Conservation (phyloP, 1,140 invertebrate genomes). For the Ptiloglossa arizonensis region DNA sequence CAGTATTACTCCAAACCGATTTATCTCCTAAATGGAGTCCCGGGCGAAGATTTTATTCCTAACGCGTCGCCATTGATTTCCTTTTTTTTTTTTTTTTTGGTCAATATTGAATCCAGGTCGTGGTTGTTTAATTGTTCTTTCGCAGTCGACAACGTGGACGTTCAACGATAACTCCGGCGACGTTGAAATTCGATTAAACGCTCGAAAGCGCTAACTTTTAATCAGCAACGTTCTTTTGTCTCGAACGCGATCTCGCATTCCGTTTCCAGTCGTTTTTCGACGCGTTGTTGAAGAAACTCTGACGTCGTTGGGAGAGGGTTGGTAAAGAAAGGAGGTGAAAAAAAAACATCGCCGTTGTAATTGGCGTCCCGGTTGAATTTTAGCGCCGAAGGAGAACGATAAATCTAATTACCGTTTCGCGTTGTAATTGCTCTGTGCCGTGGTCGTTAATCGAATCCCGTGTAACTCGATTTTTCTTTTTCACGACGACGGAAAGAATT, state of each 20-base stretch:
- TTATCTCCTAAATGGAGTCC: too few species aligned
- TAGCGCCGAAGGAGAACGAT: not conserved
- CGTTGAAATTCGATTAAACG: not conserved
- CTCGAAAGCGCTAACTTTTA: not conserved
- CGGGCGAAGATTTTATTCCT: too few species aligned
- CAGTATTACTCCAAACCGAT: too few species aligned
- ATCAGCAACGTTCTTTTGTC: not conserved
- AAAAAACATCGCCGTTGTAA: not conserved
- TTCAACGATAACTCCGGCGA: not conserved
- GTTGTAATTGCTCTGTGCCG: not conserved
- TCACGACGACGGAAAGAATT: not conserved
- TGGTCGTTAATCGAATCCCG: not conserved
- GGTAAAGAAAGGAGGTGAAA: not conserved
- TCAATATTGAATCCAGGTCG: too few species aligned
- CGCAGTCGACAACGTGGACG: too few species aligned
- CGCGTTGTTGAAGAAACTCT: too few species aligned
- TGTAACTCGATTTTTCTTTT: not conserved
- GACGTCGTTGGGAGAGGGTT: too few species aligned
- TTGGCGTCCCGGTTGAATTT: not conserved
- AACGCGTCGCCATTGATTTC: too few species aligned
- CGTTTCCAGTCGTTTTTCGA: too few species aligned
- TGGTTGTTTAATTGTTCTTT: too few species aligned
- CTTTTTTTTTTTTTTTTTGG: too few species aligned
- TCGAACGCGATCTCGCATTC: not conserved
- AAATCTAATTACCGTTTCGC: not conserved